These are phyloP conservation scores for Leucosticte australis DNA, from an alignment of 2,113 vertebrate species.

Conservation along the genomic window DNA sequence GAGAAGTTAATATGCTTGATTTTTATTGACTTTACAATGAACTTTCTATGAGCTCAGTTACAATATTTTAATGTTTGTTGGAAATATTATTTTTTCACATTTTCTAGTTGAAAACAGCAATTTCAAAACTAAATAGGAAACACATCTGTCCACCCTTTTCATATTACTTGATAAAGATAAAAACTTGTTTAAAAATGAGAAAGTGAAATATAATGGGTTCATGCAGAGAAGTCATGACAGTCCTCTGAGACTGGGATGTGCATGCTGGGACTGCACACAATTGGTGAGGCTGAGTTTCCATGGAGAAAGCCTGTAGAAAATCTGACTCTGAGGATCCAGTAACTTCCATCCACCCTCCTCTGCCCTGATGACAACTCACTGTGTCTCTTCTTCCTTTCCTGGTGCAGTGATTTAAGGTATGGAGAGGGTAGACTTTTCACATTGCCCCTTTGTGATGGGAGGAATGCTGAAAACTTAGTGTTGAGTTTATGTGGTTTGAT, in stretches of 20 bases:
- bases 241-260: neutral
- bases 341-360: accelerated
- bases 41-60: neutral
- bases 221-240: neutral
- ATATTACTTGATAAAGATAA: neutral
- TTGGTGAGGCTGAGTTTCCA: neutral
- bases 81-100: neutral
- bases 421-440: neutral
- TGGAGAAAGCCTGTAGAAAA: neutral
- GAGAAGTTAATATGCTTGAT: neutral
- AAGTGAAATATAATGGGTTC: neutral
- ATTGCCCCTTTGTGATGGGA: neutral
- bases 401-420: neutral
- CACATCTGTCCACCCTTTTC: neutral
- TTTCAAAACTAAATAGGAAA: neutral
- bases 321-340: neutral
- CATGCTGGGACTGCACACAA: neutral
- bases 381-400: neutral
- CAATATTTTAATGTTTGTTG: neutral
- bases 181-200: neutral
- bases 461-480: neutral
- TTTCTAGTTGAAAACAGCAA: neutral
- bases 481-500: neutral
- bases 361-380: neutral
- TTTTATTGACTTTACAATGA: neutral